Evolutionary conservation across 2,888 invertebrate species (phyloP).

Genomic region (Polydesmus complanatus): DNA sequence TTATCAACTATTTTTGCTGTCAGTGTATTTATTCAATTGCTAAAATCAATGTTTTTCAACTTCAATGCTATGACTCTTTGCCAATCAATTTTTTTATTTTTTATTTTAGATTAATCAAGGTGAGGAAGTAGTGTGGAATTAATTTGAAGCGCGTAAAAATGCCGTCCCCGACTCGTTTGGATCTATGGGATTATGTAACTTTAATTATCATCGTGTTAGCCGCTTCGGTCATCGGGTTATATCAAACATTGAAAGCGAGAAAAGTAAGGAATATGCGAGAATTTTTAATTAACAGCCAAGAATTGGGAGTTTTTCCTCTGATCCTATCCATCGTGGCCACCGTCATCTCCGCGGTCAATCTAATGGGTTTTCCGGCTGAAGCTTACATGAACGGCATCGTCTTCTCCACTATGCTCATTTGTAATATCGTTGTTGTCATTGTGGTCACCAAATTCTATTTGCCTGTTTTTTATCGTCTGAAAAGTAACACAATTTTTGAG

Average conservation of each 20-base stretch:
- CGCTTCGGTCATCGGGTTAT: not conserved
- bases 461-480: not conserved
- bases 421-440: not conserved
- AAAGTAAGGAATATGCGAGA: not conserved
- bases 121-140: too few relatives aligned
- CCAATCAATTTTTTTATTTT: too few relatives aligned
- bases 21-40: too few relatives aligned
- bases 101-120: too few relatives aligned
- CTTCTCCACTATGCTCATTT: not conserved
- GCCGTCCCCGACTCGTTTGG: too few relatives aligned
- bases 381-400: not conserved
- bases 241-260: not conserved
- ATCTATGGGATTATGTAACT: not conserved
- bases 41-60: too few relatives aligned
- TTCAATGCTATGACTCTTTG: too few relatives aligned
- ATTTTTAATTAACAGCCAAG: not conserved
- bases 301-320: not conserved
- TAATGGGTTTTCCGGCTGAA: not conserved
- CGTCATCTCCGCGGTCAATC: not conserved
- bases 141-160: too few relatives aligned
- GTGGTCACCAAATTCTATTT: not conserved
- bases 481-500: not conserved
- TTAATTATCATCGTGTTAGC: not conserved
- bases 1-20: too few relatives aligned
- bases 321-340: not conserved